A percentile compares a stretch with the other conserved stretches of the same genome.
These are phyloP conservation scores for Brassicogethes aeneus DNA, from an alignment of 2,888 invertebrate species.

Conservation along the genomic window DNA sequence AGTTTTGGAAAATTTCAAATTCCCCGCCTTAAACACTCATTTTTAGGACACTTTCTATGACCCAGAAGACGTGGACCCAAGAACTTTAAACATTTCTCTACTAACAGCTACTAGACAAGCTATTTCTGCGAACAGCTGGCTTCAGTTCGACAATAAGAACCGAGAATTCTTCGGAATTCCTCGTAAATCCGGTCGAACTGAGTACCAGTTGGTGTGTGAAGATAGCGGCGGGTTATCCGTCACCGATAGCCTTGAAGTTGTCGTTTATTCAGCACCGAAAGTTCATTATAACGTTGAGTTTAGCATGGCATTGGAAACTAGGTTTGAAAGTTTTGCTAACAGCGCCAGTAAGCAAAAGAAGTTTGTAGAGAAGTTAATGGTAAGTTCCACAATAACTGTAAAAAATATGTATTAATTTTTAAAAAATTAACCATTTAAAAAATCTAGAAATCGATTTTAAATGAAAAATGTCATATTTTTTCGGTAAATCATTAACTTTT, in stretches of 20 bases:
- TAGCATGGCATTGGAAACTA: conserved; percentile 66
- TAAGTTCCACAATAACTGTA: conserved; percentile 14
- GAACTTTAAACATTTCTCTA: conserved; percentile 62
- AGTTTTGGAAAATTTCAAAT: conserved; percentile 20
- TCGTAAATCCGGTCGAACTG: conserved; percentile 61
- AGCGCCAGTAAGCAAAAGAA: conserved; percentile 67
- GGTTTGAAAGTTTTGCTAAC: conserved; percentile 54
- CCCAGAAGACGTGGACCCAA: conserved; percentile 71
- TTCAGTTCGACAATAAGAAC: conserved; percentile 82
- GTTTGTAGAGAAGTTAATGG: conserved; percentile 65
- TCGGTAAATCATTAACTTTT: too few relatives aligned
- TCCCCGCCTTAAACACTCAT: conserved; percentile 5
- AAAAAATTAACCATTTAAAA: not conserved
- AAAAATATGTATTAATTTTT: not conserved
- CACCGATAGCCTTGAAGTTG: conserved; percentile 70
- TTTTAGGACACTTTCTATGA: conserved; percentile 81
- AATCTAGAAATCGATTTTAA: conserved; percentile 1
- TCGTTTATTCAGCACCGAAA: conserved; percentile 56
- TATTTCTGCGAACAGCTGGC: conserved; percentile 65
- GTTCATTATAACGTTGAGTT: conserved; percentile 68
- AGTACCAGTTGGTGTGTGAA: conserved; percentile 70
- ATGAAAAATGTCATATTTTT: too few relatives aligned
- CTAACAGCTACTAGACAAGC: conserved; percentile 62
- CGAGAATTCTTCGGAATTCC: conserved; percentile 82
- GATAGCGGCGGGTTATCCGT: conserved; percentile 67